Evolutionary conservation across 2,797 vertebrate species (phyloP).

Genomic region (Chaunax sp.): DNA sequence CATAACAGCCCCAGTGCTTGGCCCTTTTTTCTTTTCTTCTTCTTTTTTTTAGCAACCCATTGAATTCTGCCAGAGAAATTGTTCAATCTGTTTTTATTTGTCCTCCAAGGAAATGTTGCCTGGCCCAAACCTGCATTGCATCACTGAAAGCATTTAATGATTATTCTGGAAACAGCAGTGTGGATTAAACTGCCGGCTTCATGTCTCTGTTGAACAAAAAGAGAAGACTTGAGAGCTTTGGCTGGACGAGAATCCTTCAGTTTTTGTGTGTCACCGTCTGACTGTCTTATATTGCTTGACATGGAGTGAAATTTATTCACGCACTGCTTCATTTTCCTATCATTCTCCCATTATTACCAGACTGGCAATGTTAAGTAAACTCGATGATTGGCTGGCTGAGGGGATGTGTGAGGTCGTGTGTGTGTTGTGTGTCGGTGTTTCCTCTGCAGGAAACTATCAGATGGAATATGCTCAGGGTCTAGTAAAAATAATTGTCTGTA

Average conservation of each 20-base stretch:
- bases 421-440: background rate
- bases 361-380: constrained; percentile 32
- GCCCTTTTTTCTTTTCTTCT: constrained; percentile 6
- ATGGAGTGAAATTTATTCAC: constrained; percentile 57
- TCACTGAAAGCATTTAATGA: constrained; percentile 63
- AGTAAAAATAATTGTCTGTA: too few relatives aligned
- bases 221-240: constrained; percentile 42
- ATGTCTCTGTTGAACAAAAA: constrained; percentile 49
- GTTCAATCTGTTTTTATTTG: constrained; percentile 36
- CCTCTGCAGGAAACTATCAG: background rate
- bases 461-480: background rate
- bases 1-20: background rate
- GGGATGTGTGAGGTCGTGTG: background rate
- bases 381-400: constrained; percentile 20
- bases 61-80: constrained; percentile 21
- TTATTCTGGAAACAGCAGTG: constrained; percentile 49
- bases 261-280: constrained; percentile 37
- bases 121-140: constrained; percentile 53
- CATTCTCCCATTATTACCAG: constrained; percentile 27
- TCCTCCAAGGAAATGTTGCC: constrained; percentile 40
- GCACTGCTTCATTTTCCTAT: constrained; percentile 47
- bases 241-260: constrained; percentile 33
- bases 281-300: constrained; percentile 45
- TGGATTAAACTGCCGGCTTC: constrained; percentile 54
- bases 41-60: background rate